These are phyloP conservation scores for Platycnemis pennipes DNA, from an alignment of 2,888 invertebrate genomes.

Conservation along the genomic window DNA sequence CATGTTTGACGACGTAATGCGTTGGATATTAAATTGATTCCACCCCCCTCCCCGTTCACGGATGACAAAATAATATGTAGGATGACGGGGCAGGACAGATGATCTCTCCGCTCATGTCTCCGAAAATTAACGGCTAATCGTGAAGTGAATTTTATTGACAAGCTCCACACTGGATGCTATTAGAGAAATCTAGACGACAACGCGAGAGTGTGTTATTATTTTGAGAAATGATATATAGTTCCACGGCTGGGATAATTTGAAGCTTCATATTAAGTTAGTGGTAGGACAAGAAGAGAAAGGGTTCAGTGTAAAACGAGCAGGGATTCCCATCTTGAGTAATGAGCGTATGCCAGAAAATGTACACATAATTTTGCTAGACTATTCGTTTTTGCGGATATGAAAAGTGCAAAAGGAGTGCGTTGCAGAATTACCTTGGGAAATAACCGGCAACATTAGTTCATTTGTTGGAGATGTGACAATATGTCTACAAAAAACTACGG, in stretches of 20 bases:
- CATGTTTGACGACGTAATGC: conserved; percentile 19
- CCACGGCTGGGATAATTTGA: background rate
- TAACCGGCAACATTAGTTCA: too few relatives aligned
- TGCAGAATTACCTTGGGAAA: too few relatives aligned
- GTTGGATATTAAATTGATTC: background rate
- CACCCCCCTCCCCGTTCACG: background rate
- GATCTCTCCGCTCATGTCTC: background rate
- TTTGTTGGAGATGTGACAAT: too few relatives aligned
- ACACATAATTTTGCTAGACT: too few relatives aligned
- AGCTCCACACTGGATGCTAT: background rate
- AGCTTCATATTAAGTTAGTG: background rate
- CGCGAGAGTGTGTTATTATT: background rate
- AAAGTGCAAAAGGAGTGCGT: too few relatives aligned
- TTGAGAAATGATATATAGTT: background rate
- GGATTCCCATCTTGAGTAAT: background rate
- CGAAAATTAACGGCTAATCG: conserved; percentile 3
- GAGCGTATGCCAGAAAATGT: too few relatives aligned
- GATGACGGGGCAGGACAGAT: background rate
- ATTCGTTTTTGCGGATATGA: too few relatives aligned
- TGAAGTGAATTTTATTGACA: background rate
- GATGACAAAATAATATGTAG: background rate
- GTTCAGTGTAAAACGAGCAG: background rate
- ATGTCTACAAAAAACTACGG: too few relatives aligned
- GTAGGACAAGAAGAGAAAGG: background rate
- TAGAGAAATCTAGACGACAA: background rate